Evolutionary conservation across 2,797 vertebrate genomes (phyloP), one percentile per base, ranked within the genome.

Genomic region (Acipenser transmontanus): DNA sequence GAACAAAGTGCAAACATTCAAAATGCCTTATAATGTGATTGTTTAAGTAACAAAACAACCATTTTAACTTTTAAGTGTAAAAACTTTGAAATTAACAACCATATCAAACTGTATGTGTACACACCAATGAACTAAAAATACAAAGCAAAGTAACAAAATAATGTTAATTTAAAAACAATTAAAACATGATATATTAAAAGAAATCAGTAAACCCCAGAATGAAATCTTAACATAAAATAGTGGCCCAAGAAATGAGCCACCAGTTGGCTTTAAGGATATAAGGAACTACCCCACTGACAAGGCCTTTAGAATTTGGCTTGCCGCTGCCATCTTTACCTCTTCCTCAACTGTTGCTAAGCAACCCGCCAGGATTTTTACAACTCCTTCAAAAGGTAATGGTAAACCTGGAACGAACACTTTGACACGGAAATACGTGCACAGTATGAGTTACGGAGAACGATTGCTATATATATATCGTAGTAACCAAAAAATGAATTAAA

Each of bases 391-490:
- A 3, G 84, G 72, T 1, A 49, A 0, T 0, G 54, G 62, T 34
- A 78, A 68, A 0, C 83, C 83, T 0, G 88, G 89, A 63, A 95
- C 77, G 12, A 70, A 52, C 64, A 93, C 88, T 7, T 68, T 78
- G 67, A 90, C 96, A 79, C 76, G 77, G 66, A 93, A 92, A 65
- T 14, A 72, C 34, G 34, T 34, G 34, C 34, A 34, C 1, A 3
- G 34, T 4, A 34, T 34, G 2, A 0, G 34, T 34, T 34, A 34
- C 4, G 34, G 34, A 34, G 34, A 34, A 34, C 34, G 34, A 34
- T 4, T 34, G 34, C 34, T 34, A 34, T 34, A 34, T 3, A 34
- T 3, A 34, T 3, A 34, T 34, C 3, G 34, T 34, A 34, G 34
- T 34, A 3, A 34, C 34, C 34, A 34, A 4, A 34, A 34, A 34